phyloP scores from a whole-genome alignment of 2,113 vertebrate species.

The Elephas maximus region DNA sequence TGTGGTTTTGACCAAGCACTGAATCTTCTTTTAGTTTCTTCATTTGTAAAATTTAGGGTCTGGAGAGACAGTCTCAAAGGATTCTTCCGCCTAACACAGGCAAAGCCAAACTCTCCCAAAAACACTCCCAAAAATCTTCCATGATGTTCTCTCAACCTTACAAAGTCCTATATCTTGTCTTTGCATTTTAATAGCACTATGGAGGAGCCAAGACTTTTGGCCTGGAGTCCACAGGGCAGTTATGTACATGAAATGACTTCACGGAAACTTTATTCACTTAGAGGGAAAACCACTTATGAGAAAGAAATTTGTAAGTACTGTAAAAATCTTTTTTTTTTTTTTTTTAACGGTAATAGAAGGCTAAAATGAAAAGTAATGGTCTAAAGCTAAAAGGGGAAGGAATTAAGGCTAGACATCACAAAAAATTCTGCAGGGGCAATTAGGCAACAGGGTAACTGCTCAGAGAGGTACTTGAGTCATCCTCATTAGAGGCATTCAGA shows the following conservation, averaged over 20 bases:
- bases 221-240: not conserved
- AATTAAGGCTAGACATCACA: constrained; percentile 2
- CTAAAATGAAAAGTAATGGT: not conserved
- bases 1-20: not conserved
- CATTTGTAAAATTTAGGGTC: constrained; percentile 22
- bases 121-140: not conserved
- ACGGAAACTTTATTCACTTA: not conserved
- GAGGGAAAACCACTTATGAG: not conserved
- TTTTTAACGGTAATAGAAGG: not conserved
- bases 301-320: constrained; percentile 3
- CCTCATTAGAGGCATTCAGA: not conserved
- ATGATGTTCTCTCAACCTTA: not conserved
- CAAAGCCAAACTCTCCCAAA: not conserved
- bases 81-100: not conserved
- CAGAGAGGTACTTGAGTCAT: not conserved
- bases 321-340: not conserved
- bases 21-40: not conserved
- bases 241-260: not conserved
- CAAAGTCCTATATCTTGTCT: not conserved
- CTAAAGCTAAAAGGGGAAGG: constrained; percentile 39
- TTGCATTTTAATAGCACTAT: not conserved
- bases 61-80: not conserved
- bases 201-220: not conserved
- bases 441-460: not conserved
- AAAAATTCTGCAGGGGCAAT: constrained; percentile 19